A percentile compares a stretch with the other conserved stretches of the same genome.
These are phyloP conservation scores for Pipistrellus nathusii DNA, from an alignment of 2,797 vertebrate species.

Conservation along the genomic window DNA sequence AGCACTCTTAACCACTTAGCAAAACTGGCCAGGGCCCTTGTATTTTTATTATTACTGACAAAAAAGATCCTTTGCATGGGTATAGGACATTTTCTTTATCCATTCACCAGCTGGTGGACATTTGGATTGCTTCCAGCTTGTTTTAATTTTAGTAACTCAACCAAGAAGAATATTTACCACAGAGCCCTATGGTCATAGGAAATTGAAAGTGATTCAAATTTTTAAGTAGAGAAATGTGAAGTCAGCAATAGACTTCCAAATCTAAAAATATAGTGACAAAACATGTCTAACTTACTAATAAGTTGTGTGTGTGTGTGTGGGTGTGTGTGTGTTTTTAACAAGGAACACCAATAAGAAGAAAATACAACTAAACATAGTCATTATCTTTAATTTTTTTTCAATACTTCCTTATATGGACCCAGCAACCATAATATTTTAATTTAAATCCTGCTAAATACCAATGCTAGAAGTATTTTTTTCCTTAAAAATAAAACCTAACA, in stretches of 20 bases:
- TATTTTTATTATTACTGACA: slow-evolving; percentile 1
- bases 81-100: background rate
- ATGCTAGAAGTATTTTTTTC: background rate
- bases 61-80: background rate
- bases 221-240: background rate
- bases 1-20: too few relatives aligned
- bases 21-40: too few relatives aligned
- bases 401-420: background rate
- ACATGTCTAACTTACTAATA: background rate
- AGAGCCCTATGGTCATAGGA: background rate
- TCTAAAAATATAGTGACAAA: slow-evolving; percentile 46
- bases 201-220: slow-evolving; percentile 37
- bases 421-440: slow-evolving; percentile 1
- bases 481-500: background rate
- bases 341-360: background rate
- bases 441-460: background rate
- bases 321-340: background rate
- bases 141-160: slow-evolving; percentile 44
- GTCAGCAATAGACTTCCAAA: slow-evolving; percentile 18
- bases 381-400: slow-evolving; percentile 24
- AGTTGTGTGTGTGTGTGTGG: too few relatives aligned
- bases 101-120: background rate
- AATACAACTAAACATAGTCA: background rate
- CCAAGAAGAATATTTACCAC: background rate
- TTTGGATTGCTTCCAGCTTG: background rate